Conservation (phyloP, 2,113 vertebrate species). For the Sceloporus undulatus region DNA sequence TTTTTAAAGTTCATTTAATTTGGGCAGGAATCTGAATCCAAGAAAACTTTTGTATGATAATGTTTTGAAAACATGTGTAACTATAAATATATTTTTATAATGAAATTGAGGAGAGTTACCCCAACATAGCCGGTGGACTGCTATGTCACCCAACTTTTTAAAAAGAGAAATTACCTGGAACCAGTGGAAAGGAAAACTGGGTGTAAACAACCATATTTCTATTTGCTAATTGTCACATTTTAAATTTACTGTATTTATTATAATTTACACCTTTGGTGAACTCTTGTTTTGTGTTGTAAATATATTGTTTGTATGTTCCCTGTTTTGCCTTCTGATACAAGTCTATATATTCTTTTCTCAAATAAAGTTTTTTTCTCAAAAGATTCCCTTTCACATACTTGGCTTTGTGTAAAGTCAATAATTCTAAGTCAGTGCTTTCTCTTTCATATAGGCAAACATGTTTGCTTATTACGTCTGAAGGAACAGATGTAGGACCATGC, state of each 20-base stretch:
- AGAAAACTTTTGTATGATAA: slow-evolving; percentile 78
- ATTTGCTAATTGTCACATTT: slow-evolving; percentile 81
- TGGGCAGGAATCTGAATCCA: slow-evolving; percentile 72
- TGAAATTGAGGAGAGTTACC: slow-evolving; percentile 69
- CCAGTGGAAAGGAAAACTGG: slow-evolving; percentile 82
- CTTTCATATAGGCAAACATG: slow-evolving; percentile 66
- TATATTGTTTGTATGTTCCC: slow-evolving; percentile 92
- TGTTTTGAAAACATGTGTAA: slow-evolving; percentile 70
- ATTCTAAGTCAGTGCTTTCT: slow-evolving; percentile 65
- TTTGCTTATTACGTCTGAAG: slow-evolving; percentile 69
- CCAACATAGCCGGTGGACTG: slow-evolving; percentile 65
- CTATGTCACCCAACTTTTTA: slow-evolving; percentile 75
- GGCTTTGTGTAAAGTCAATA: slow-evolving; percentile 84
- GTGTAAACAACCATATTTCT: slow-evolving; percentile 78
- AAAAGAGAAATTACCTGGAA: slow-evolving; percentile 79
- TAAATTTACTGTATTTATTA: slow-evolving; percentile 92
- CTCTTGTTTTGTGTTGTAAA: slow-evolving; percentile 91
- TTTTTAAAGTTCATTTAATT: slow-evolving; percentile 81
- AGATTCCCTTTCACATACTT: slow-evolving; percentile 84
- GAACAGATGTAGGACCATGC: slow-evolving; percentile 64
- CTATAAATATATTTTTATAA: slow-evolving; percentile 78
- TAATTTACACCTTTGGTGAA: slow-evolving; percentile 84
- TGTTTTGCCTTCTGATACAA: slow-evolving; percentile 93
- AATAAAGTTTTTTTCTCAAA: slow-evolving; percentile 95
- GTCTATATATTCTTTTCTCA: slow-evolving; percentile 86